Conservation (phyloP, 2,113 vertebrate genomes). For the Triplophysa siluroides region DNA sequence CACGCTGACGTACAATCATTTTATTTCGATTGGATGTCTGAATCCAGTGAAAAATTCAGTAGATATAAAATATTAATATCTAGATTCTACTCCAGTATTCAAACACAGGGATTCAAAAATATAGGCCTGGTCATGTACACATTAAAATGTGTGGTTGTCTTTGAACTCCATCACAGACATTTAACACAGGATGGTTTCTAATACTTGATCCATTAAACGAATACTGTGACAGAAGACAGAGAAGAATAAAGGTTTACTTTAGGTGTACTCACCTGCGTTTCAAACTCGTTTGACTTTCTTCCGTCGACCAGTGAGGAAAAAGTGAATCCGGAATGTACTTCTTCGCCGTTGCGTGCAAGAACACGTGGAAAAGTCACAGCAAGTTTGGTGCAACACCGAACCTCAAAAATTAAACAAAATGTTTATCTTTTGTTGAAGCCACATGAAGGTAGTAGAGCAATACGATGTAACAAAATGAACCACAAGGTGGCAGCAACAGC, state of each 20-base stretch:
- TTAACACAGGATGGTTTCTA: neutral
- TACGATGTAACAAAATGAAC: neutral
- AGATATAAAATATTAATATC: neutral
- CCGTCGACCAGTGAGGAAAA: too few relatives aligned
- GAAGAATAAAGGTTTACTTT: too few relatives aligned
- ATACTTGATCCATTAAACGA: neutral
- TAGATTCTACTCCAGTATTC: neutral
- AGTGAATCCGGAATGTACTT: too few relatives aligned
- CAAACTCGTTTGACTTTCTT: too few relatives aligned
- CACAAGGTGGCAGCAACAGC: slow-evolving; percentile 47
- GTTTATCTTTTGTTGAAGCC: neutral
- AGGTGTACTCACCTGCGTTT: too few relatives aligned
- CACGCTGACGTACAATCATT: neutral
- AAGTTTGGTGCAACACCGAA: too few relatives aligned
- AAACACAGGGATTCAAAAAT: neutral
- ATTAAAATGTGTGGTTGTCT: neutral
- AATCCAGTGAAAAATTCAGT: neutral
- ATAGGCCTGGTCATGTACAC: neutral
- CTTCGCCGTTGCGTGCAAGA: too few relatives aligned
- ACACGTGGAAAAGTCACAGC: too few relatives aligned
- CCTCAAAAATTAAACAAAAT: neutral
- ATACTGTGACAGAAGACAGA: neutral
- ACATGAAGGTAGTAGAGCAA: neutral
- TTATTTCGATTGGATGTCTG: neutral
- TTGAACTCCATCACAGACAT: too few relatives aligned